Base-by-base conservation (phyloP, 2,888 invertebrate species). In the Choreutis nemorana region DNA sequence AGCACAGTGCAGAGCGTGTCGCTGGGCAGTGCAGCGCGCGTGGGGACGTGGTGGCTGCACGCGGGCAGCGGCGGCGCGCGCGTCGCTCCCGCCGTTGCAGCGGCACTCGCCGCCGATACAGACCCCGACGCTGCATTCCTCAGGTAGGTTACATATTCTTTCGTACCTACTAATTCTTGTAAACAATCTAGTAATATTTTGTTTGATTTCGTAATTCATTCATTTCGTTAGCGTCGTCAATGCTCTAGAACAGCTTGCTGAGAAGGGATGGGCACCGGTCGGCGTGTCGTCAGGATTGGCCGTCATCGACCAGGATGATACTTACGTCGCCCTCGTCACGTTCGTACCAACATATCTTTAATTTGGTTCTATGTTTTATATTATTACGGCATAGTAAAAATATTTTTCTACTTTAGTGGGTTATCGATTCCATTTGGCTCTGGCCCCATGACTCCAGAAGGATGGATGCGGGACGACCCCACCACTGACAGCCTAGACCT, bases 291-390 rank as follows among this genome's bases (percentile, higher is more conserved):
- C 85, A 4, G 85, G 84, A 35, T 73, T 89, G 18, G 84, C 85
- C 23, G 84, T 82, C 27, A 81, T 86, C 36, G 89, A 89, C 62
- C 70, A 77, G 32, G 59, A 77, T 42, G 89, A 88, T 49, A 78
- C 83, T 23, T 89, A 89, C 64, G 82, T 86, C 23, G 84, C 87
- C 6, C 65, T 87, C 31, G 81, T 87, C 38, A 85, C 83, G 89
- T 89, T 56, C 75, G 83, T 63, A 34, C 33, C 4, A 6, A 15
- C 2, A 11, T 11, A 9, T 21, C 10, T 21, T 21, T 4, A 7
- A 10, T 10, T 24, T 8, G 8, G 4, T n/a, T 11, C 14, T 26
- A 26, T 5, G 14, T 8, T 23, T 9, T 23, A 23, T 7, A 23
- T 7, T 1, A 23, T 10, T 4, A 10, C 7, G 9, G 11, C 9